phyloP scores from a whole-genome alignment of 2,797 vertebrate genomes.

The Pampus argenteus region DNA sequence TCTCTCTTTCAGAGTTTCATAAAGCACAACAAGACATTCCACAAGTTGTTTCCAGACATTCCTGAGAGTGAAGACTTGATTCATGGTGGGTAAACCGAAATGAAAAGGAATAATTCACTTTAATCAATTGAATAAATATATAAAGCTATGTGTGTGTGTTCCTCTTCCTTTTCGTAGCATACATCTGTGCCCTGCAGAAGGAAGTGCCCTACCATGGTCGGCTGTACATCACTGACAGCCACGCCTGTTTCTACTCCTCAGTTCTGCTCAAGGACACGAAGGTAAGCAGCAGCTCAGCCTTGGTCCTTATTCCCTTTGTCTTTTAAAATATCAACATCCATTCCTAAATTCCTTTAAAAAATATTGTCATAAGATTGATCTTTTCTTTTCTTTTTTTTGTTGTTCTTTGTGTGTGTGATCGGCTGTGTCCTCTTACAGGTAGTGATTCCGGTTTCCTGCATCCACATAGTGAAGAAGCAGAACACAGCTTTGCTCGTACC shows the following conservation, averaged over 20 bases:
- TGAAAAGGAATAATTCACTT: accelerated
- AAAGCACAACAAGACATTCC: slow-evolving; percentile 87
- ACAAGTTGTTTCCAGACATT: slow-evolving; percentile 88
- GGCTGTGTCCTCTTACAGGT: slow-evolving; percentile 70
- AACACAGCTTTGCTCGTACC: slow-evolving; percentile 91
- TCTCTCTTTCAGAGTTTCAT: slow-evolving; percentile 79
- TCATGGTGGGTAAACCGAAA: slow-evolving; percentile 79
- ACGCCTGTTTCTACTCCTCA: slow-evolving; percentile 89
- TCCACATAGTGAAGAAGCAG: slow-evolving; percentile 89
- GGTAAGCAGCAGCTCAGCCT: slow-evolving; percentile 67
- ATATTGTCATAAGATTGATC: no score
- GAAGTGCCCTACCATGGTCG: slow-evolving; percentile 91
- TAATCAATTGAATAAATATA: not conserved
- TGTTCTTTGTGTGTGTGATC: not conserved
- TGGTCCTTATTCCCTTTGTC: not conserved
- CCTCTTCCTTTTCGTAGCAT: slow-evolving; percentile 76
- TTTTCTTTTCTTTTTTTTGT: not conserved
- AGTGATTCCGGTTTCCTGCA: slow-evolving; percentile 82
- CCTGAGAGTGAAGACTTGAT: slow-evolving; percentile 83
- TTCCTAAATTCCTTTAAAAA: no score
- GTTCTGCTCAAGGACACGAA: slow-evolving; percentile 90
- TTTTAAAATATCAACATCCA: no score
- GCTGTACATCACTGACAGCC: slow-evolving; percentile 85
- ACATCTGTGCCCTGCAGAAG: slow-evolving; percentile 90
- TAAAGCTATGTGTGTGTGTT: not conserved